Conservation (phyloP, 30 jellyfish, hydroid and myxozoan genomes). For the Hydractinia echinata region DNA sequence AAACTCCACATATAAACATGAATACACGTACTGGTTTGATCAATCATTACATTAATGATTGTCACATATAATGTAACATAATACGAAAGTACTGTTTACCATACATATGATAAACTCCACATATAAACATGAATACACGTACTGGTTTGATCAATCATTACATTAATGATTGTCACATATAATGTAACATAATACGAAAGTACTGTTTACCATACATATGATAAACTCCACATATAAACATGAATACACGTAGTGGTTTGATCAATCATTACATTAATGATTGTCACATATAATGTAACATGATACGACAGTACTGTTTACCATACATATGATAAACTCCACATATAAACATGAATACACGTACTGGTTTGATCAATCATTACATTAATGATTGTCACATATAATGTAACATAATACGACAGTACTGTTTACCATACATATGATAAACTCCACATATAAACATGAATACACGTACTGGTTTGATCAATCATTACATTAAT, state of each 20-base stretch:
- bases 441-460: too few relatives aligned
- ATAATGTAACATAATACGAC: not conserved
- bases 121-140: not conserved
- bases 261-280: slow-evolving; percentile 60
- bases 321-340: not conserved
- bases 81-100: not conserved
- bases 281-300: too few relatives aligned
- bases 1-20: too few relatives aligned
- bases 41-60: slow-evolving; percentile 50
- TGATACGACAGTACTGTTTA: not conserved
- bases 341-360: not conserved
- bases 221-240: too few relatives aligned
- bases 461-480: slow-evolving; percentile 52
- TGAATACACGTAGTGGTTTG: slow-evolving; percentile 64
- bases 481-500: slow-evolving; percentile 78
- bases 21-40: slow-evolving; percentile 74
- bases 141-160: slow-evolving; percentile 98
- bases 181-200: not conserved
- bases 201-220: not conserved
- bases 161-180: too few relatives aligned
- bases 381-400: too few relatives aligned
- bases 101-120: not conserved
- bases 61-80: too few relatives aligned
- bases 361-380: slow-evolving; percentile 97
- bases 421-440: not conserved